Base-by-base conservation (phyloP, 1,140 invertebrate genomes). In the Trigoniulus corallinus region DNA sequence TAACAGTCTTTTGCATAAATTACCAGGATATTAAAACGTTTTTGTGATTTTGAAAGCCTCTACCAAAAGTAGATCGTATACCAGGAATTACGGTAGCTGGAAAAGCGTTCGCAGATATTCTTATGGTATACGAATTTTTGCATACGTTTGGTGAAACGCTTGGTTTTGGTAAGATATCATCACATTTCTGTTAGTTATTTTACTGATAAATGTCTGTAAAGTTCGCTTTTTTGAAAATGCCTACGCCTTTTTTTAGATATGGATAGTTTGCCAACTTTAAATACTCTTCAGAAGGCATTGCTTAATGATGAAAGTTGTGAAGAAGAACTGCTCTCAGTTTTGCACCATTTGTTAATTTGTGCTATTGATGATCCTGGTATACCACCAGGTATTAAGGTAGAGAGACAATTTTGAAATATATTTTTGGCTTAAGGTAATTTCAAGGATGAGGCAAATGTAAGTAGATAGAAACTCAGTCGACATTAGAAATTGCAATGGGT, bases 41-140 rank as follows among this genome's bases (percentile, higher is more conserved):
- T 41, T 40, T 47, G 21, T 51, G 22, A 44, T 48, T 43, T 53
- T 21, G 54, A 7, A 42, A 79, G 64, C 61, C 75, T 4, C 66
- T 93, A 40, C 89, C 88, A 1, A 74, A 78, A 3, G 68, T 86
- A 25, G 76, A 81, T 25, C 71, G 88, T 54, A 80, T 95, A 55
- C 77, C 81, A 0, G 86, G 86, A 13, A 68, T 92, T 26, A 81
- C 80, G 58, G 66, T 95, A 12, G 72, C 82, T 1, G 88, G 87
- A 0, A 80, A 85, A 63, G 88, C 88, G 0, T 89, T 93, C 70
- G 81, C 86, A 1, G 88, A 95, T 67, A 72, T 84, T 34, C 72
- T 95, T 2, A 93, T 95, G 84, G 82, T 92, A 1, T 85, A 86
- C 61, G 91, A 97, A 70, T 97, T 97, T 65, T 71, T 94, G 43